phyloP scores from a whole-genome alignment of 2,797 vertebrate genomes.

The Coracias cyanogaster region DNA sequence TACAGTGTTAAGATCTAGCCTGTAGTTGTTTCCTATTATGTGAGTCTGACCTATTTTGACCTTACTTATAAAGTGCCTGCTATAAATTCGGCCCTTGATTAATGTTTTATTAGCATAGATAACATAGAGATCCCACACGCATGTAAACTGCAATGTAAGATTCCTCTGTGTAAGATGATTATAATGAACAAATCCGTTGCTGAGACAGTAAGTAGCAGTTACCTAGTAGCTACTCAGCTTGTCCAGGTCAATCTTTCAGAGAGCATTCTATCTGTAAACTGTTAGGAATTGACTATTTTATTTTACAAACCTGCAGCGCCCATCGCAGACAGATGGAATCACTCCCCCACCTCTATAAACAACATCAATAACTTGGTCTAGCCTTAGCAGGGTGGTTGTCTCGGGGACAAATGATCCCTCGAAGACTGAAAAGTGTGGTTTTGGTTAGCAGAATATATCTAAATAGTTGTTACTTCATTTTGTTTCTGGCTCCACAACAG shows the following conservation, averaged over 20 bases:
- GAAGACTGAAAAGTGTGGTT: conserved; percentile 53
- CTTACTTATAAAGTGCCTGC: conserved; percentile 78
- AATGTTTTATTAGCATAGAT: conserved; percentile 89
- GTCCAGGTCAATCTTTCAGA: conserved; percentile 36
- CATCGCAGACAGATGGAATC: conserved; percentile 48
- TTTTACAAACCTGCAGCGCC: neutral
- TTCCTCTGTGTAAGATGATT: conserved; percentile 82
- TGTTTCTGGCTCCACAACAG: neutral
- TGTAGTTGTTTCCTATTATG: conserved; percentile 92
- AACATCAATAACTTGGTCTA: conserved; percentile 32
- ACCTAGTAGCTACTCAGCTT: conserved; percentile 18
- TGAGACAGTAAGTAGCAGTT: conserved; percentile 44
- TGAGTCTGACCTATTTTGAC: conserved; percentile 84
- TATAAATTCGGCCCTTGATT: conserved; percentile 79
- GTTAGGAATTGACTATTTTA: neutral
- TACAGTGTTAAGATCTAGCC: conserved; percentile 83
- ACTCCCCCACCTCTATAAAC: conserved; percentile 52
- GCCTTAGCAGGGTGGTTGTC: conserved; percentile 7
- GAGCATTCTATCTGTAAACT: neutral
- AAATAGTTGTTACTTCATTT: conserved; percentile 27
- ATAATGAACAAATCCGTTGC: conserved; percentile 86
- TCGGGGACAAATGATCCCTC: conserved; percentile 44
- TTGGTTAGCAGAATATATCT: conserved; percentile 53
- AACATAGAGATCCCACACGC: conserved; percentile 77
- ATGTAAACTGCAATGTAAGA: conserved; percentile 75